Conservation (phyloP, 2,888 invertebrate species). For the Caenorhabditis zanzibari region DNA sequence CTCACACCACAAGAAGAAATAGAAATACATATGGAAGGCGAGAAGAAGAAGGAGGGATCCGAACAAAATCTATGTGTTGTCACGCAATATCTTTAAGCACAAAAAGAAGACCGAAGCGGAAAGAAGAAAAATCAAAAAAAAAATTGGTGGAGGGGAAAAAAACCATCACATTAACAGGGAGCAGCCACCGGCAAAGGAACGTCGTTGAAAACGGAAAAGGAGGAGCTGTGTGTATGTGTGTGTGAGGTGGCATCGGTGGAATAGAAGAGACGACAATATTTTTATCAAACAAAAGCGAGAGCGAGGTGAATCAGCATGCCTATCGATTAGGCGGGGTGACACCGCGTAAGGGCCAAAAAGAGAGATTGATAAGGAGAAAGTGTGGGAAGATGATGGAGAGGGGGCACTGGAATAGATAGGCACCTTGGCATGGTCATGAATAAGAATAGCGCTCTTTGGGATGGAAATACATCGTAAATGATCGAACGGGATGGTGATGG, state of each 20-base stretch:
- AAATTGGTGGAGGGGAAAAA: not conserved
- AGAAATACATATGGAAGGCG: conserved; percentile 34
- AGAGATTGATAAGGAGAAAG: conserved; percentile 48
- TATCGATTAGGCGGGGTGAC: conserved; percentile 42
- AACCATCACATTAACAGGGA: not conserved
- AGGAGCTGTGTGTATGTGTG: conserved; percentile 9
- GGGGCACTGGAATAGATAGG: conserved; percentile 3
- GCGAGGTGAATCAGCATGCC: conserved; percentile 46
- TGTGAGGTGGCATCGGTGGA: conserved; percentile 23
- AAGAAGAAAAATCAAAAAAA: not conserved
- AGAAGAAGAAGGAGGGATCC: not conserved
- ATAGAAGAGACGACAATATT: conserved; percentile 27
- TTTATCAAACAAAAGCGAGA: conserved; percentile 52
- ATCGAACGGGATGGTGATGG: not conserved
- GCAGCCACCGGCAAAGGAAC: conserved; percentile 5
- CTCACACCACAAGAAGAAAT: conserved; percentile 42
- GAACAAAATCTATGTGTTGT: conserved; percentile 32
- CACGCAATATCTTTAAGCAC: conserved; percentile 38
- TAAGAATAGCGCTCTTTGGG: not conserved
- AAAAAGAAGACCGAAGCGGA: conserved; percentile 14
- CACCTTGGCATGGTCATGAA: too few species aligned
- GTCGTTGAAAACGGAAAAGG: not conserved
- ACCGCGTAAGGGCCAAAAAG: conserved; percentile 27
- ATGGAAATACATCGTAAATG: not conserved
- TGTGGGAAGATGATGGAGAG: conserved; percentile 34